These are phyloP conservation scores for Isurus oxyrinchus DNA, from an alignment of 2,113 vertebrate species.

Conservation along the genomic window DNA sequence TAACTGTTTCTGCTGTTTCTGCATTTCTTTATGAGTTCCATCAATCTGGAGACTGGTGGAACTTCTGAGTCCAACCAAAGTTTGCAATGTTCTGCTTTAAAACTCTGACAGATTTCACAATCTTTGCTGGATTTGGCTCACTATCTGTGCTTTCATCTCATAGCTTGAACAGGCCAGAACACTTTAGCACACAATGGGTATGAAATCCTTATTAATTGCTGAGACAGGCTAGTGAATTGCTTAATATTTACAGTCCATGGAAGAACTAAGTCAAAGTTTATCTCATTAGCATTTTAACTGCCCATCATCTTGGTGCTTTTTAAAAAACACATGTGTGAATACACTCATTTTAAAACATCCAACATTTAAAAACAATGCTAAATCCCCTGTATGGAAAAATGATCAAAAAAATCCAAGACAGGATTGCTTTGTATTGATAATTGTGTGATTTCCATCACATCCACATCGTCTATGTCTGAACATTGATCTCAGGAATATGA, in stretches of 20 bases:
- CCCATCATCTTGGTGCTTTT: background rate
- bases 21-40: background rate
- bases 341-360: background rate
- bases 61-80: background rate
- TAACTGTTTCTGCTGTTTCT: background rate
- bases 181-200: background rate
- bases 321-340: background rate
- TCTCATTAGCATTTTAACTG: background rate
- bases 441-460: background rate
- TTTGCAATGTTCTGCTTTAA: background rate
- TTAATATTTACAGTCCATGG: background rate
- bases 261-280: background rate
- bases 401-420: background rate
- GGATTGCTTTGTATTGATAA: background rate
- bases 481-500: background rate
- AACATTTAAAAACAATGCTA: background rate
- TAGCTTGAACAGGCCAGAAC: background rate
- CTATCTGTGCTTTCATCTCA: background rate
- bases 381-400: background rate
- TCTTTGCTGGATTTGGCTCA: background rate
- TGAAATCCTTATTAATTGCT: background rate
- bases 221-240: background rate
- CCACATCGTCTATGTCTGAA: background rate
- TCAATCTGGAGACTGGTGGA: background rate
- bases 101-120: background rate